Base-by-base conservation (phyloP, 1,140 invertebrate genomes). In the Bombus waltoni region DNA sequence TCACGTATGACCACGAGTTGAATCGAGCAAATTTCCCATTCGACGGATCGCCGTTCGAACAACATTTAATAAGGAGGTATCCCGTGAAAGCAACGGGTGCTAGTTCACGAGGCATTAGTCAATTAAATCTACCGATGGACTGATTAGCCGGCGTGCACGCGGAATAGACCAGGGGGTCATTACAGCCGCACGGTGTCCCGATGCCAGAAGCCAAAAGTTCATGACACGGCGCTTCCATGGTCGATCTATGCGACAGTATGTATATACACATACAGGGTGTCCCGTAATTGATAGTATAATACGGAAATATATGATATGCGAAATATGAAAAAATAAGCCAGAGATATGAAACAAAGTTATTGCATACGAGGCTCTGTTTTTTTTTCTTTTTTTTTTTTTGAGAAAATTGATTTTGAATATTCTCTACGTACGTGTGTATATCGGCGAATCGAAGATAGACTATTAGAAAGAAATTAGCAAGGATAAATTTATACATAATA, bases 141-240 rank as follows among this genome's bases (percentile, higher is more conserved):
- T 72, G 83, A 85, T 85, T 80, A 80, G 68, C n/a, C 22, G 57
- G 57, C 47, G 83, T 42, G 82, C 76, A 83, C 81, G 44, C 65
- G 65, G 82, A 84, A 59, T 71, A 68, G 68, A 85, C 65, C 28
- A 42, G 22, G 57, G 83, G 83, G 83, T 85, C 83, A 85, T 85
- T 85, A 85, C 57, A 74, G 82, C 25, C 40, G 42, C n/a, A 13
- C 47, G 74, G 44, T 44, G 76, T 62, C 40, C 38, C 83, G 75
- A 71, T 87, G 83, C 88, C 91, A 89, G 91, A 85, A 94, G 92
- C 92, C 90, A 90, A 94, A 93, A 94, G 93, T 95, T 95, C 94
- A 68, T 38, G 66, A n/a, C n/a, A 93, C 89, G 78, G 79, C 88
- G 85, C 87, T 90, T 74, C 65, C n/a, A 66, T 15, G 6, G n/a